A percentile compares a stretch with the other conserved stretches of the same genome.
Conservation (phyloP, 1,140 invertebrate species). For the Eufriesea mexicana region DNA sequence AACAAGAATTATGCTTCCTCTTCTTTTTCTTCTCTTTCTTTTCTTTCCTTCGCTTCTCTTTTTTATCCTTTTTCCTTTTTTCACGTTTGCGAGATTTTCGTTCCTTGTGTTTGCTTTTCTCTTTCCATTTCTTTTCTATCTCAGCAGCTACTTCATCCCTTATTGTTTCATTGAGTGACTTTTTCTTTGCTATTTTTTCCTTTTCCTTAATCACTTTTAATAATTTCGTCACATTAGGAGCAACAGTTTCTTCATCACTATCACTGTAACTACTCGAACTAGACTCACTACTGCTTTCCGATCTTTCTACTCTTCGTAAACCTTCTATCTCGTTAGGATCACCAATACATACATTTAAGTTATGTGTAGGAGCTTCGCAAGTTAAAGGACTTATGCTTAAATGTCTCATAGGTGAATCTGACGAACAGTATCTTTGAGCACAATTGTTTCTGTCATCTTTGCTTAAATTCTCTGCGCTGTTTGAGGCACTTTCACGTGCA, state of each 20-base stretch:
- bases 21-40: constrained; percentile 67
- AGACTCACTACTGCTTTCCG: constrained; percentile 38
- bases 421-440: constrained; percentile 5
- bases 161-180: constrained; percentile 77
- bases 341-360: background rate
- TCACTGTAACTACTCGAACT: constrained; percentile 48
- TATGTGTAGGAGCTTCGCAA: background rate
- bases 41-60: constrained; percentile 58
- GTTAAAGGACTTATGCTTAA: constrained; percentile 21
- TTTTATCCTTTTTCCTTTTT: constrained; percentile 70
- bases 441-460: background rate
- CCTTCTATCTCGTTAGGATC: background rate
- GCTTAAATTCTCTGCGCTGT: constrained; percentile 17
- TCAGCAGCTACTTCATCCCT: constrained; percentile 79
- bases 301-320: background rate
- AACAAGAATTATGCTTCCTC: constrained; percentile 27
- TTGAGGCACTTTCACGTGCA: background rate
- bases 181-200: constrained; percentile 79
- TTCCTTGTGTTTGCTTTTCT: constrained; percentile 71
- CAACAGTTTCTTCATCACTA: constrained; percentile 39
- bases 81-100: constrained; percentile 66
- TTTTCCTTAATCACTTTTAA: constrained; percentile 79
- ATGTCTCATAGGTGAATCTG: constrained; percentile 22
- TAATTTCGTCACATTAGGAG: constrained; percentile 72
- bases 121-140: constrained; percentile 75